Base-by-base conservation (phyloP, 2,113 vertebrate species). In the Pseudorectes ferrugineus region DNA sequence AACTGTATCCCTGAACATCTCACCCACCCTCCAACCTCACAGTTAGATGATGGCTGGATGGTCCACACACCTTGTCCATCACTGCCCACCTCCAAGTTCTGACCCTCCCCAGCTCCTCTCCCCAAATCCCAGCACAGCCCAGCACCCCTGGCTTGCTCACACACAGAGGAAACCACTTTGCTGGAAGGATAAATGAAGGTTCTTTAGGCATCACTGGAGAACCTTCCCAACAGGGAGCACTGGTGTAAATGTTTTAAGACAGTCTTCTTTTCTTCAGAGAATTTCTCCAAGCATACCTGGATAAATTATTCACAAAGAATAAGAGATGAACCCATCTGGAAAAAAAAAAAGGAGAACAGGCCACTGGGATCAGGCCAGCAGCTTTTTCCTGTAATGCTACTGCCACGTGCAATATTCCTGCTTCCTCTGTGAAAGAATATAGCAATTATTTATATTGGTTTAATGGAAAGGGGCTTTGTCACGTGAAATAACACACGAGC, bases 251-350 rank as follows among this genome's bases (percentile, higher is more conserved):
- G 58, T 52, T 72, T 94, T 31, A 82, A 91, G 48, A 38, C 43
- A 72, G 65, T 5, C 1, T 0, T 75, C 15, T 88, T 76, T 89
- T 74, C 73, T 92, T 91, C 18, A 45, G 59, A 65, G 36, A 61
- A 65, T n/a, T 36, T 79, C 86, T 94, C 85, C 88, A 93, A 65
- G 81, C 74, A 21, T 26, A 80, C 22, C 73, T 70, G 52, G 65
- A 94, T 95, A 82, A 95, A 96, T 96, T 89, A 96, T 93, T 96
- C 85, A 96, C 90, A 61, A 84, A 67, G 90, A 89, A 65, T 42
- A 89, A 85, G 85, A 93, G 88, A 85, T 68, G 51, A 95, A 96
- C 45, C 82, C 88, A 72, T 92, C 77, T 85, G 92, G 81, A 20
- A 25, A 29, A 25, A 63, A 35, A 49, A 43, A 40, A 49, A 26